These are phyloP conservation scores for Cataglyphis livida DNA, from an alignment of 2,888 invertebrate species.

Conservation along the genomic window DNA sequence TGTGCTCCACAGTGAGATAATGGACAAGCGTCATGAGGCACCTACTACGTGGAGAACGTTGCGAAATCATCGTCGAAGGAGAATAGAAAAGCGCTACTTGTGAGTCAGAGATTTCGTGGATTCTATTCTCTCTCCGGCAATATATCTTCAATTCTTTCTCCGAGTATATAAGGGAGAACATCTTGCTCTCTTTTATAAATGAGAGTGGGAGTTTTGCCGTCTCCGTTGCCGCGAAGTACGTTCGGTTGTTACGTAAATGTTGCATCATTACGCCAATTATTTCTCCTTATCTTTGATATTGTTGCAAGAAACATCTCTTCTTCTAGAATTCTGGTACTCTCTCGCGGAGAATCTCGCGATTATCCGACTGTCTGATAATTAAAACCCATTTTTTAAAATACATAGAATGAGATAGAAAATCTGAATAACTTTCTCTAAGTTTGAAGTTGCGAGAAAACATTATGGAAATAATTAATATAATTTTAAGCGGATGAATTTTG, in stretches of 20 bases:
- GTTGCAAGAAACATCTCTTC: background rate
- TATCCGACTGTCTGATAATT: background rate
- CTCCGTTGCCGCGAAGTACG: background rate
- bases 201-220: background rate
- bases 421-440: background rate
- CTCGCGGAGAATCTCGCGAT: background rate
- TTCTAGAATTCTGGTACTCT: background rate
- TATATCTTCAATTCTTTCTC: background rate
- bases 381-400: background rate
- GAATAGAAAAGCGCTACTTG: constrained; percentile 31
- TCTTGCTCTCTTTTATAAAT: constrained; percentile 24
- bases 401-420: background rate
- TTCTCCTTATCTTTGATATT: constrained; percentile 42
- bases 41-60: constrained; percentile 45
- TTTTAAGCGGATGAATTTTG: background rate
- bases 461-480: background rate
- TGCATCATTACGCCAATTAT: constrained; percentile 35
- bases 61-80: constrained; percentile 28
- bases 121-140: constrained; percentile 5
- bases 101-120: constrained; percentile 45
- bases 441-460: background rate
- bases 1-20: constrained; percentile 44
- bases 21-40: constrained; percentile 43
- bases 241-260: constrained; percentile 42
- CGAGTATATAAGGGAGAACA: constrained; percentile 4